Percentiles rank a stretch among this genome's conserved stretches.
Conservation (phyloP, 2,113 vertebrate genomes). For the Periophthalmodon schlosseri region DNA sequence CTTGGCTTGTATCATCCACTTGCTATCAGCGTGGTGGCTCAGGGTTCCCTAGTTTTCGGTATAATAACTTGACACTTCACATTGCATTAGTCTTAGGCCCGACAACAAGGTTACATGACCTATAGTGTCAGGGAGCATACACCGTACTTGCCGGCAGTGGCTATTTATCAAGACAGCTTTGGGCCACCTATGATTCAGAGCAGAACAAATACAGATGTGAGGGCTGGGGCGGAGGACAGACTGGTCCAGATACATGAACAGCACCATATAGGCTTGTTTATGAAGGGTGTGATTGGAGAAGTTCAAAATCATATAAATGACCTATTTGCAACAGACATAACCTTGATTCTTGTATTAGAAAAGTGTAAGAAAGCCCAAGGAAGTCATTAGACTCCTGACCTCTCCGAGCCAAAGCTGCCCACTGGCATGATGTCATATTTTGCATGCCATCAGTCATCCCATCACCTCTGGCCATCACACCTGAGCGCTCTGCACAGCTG, state of each 20-base stretch:
- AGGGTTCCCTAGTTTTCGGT: constrained; percentile 73
- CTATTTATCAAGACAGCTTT: constrained; percentile 82
- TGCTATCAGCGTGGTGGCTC: constrained; percentile 70
- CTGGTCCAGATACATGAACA: constrained; percentile 56
- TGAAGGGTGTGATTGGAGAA: constrained; percentile 12
- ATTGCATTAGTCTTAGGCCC: constrained; percentile 80
- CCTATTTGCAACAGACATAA: background rate
- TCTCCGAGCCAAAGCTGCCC: constrained; percentile 53
- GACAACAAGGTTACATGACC: constrained; percentile 82
- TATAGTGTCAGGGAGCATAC: constrained; percentile 81
- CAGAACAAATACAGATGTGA: constrained; percentile 76
- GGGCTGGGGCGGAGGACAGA: constrained; percentile 62
- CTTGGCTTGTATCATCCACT: constrained; percentile 72
- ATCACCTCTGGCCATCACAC: constrained; percentile 49
- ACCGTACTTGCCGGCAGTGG: constrained; percentile 76
- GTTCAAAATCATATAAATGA: background rate
- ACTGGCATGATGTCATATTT: constrained; percentile 67
- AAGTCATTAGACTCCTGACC: constrained; percentile 68
- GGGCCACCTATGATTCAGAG: constrained; percentile 79
- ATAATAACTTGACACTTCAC: constrained; percentile 83
- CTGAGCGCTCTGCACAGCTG: constrained; percentile 31
- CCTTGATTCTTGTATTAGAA: background rate
- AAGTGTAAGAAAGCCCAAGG: constrained; percentile 63
- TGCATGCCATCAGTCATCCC: constrained; percentile 62
- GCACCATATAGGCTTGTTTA: constrained; percentile 31